Evolutionary conservation across 2,888 invertebrate species (phyloP), one percentile per base, ranked within the genome.

Genomic region (Sphecodes monilicornis): DNA sequence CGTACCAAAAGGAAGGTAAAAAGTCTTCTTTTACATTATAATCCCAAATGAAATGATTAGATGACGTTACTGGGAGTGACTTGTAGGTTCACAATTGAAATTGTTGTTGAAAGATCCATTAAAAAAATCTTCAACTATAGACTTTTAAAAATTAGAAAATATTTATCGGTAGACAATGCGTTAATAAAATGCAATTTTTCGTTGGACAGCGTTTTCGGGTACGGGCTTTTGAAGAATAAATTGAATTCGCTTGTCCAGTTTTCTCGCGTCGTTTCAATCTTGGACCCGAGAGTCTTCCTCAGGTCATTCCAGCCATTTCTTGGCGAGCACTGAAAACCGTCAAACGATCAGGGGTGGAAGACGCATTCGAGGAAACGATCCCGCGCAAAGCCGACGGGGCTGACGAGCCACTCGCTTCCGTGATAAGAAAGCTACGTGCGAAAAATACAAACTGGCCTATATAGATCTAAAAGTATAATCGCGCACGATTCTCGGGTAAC

Each of bases 391-490:
- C 36, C 75, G 50, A 76, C 36, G 50, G 64, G 75, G 64, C 82
- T 82, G 75, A 82, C 82, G 57, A 75, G 82, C 82, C 50, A 70
- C 82, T 75, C 29, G 29, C 22, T 26, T 57, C 26, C 76, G 72
- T 60, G 82, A 83, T 83, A 82, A 82, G 75, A 75, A 81, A 82
- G n/a, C 64, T 68, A 82, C 82, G 83, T 82, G 82, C 68, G 82
- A 82, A 83, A 83, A 83, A 83, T 83, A 82, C 69, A 60, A 69
- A 74, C 50, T 18, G 22, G 41, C 32, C 22, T 43, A 36, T 71
- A 85, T 78, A 29, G 16, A 50, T 50, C 76, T 81, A 78, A 85
- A 86, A 81, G 85, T 86, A 86, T 86, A 86, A 86, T 85, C 85
- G 64, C 6, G n/a, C 68, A 43, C 77, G 46, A 50, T 36, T 75